These are phyloP conservation scores for Lepeophtheirus nordmannii DNA, from an alignment of 2,888 invertebrate species.

Conservation along the genomic window DNA sequence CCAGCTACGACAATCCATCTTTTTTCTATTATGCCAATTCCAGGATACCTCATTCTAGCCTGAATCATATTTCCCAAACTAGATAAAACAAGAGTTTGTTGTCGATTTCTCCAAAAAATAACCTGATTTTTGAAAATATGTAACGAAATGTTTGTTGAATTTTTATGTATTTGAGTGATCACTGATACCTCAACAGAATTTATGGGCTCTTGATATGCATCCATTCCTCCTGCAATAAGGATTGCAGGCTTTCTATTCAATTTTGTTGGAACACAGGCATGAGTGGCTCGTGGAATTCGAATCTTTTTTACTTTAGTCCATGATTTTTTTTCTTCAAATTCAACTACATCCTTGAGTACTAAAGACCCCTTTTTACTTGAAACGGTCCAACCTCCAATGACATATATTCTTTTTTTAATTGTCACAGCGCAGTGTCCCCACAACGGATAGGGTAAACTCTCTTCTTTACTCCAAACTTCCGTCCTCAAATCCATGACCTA, in stretches of 20 bases:
- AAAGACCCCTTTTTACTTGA: neutral
- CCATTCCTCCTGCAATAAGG: neutral
- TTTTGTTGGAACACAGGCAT: neutral
- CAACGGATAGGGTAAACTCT: neutral
- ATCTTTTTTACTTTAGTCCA: neutral
- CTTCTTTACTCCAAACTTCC: neutral
- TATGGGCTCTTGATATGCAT: neutral
- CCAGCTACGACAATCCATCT: neutral
- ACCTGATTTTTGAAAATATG: too few species aligned
- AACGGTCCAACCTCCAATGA: neutral
- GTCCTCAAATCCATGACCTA: neutral
- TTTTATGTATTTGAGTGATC: neutral
- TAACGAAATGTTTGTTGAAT: too few species aligned
- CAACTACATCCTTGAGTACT: neutral
- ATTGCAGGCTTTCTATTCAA: neutral
- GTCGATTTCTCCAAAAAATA: too few species aligned
- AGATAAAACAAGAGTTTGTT: too few species aligned
- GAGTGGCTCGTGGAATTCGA: neutral
- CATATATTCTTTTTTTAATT: neutral
- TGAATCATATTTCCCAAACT: neutral
- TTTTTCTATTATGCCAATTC: neutral
- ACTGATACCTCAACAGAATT: neutral
- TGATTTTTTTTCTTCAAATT: neutral
- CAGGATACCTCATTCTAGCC: neutral
- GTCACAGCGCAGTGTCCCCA: constrained; percentile 3